Evolutionary conservation across 1,140 invertebrate genomes (phyloP).

Genomic region (Thaumetopoea pityocampa): DNA sequence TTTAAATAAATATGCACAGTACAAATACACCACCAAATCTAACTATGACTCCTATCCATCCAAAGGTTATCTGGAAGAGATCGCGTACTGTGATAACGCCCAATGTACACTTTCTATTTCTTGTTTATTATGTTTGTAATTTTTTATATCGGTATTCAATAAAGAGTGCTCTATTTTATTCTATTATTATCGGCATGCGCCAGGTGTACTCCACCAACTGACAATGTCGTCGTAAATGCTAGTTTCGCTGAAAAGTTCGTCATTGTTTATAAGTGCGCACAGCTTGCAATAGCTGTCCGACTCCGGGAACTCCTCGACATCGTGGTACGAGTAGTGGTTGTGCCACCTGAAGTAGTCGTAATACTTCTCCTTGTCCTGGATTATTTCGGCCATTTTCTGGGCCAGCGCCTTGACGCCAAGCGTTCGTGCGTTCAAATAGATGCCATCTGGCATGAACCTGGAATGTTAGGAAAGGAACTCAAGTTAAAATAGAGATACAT

Average conservation of each 20-base stretch:
- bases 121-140: too few relatives aligned
- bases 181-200: not conserved
- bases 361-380: constrained; percentile 25
- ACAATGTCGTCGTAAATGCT: constrained; percentile 19
- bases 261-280: constrained; percentile 18
- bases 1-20: too few relatives aligned
- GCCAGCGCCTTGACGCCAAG: constrained; percentile 19
- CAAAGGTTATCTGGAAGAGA: too few relatives aligned
- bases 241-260: constrained; percentile 3
- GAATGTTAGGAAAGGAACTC: too few relatives aligned
- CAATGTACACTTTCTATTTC: too few relatives aligned
- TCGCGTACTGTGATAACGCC: too few relatives aligned
- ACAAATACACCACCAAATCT: too few relatives aligned
- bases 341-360: constrained; percentile 36
- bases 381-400: constrained; percentile 23
- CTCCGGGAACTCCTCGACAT: not conserved
- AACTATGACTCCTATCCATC: too few relatives aligned
- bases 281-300: constrained; percentile 17
- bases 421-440: constrained; percentile 26
- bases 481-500: too few relatives aligned
- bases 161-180: not conserved
- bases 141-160: too few relatives aligned
- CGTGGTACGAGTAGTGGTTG: constrained; percentile 30
- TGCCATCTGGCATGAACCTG: constrained; percentile 40
- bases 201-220: constrained; percentile 21